Base-by-base conservation (phyloP, 2,888 invertebrate species). In the Rhyacophila evoluta region DNA sequence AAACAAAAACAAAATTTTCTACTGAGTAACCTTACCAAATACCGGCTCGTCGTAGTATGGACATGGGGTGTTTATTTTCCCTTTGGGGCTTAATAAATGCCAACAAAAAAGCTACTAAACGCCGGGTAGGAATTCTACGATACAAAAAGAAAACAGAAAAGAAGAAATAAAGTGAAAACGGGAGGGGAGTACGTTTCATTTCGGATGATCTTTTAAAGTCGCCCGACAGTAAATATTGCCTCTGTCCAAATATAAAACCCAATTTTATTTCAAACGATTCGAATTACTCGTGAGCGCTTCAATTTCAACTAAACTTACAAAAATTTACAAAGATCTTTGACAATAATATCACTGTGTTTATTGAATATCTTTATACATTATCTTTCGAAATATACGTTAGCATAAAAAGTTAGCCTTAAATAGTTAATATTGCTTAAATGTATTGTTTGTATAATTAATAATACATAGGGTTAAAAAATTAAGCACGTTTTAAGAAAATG, bases 41-140 rank as follows among this genome's bases (percentile, higher is more conserved):
- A 55, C 10, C 55, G 25, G 1, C 19, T 8, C 8, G 55, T 19
- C 55, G 55, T 55, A 19, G 19, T 55, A 55, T 25, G 55, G 55
- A 19, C 25, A 55, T 55, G 25, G 55, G 55, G 55, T 55, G 55
- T 55, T 55, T 55, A 55, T 55, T 55, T 55, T 55, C 55, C 55
- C 55, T 55, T 25, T 55, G 55, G 55, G 55, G 55, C 55, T 55
- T 55, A 55, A 55, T 55, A 55, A 55, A 55, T 55, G 55, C 55
- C 55, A 55, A 55, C 55, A 55, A 55, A 55, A 55, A 55, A 55
- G 55, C 55, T 55, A 55, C 55, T 55, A 55, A 55, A 25, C 55
- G 55, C 55, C 55, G 55, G 25, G 10, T 25, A 55, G 10, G 55
- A 55, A 55, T 55, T 6, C 19, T 55, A 19, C 55, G 55, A 55